Evolutionary conservation across 2,113 vertebrate species (phyloP).

Genomic region (Rhynchomys soricoides): DNA sequence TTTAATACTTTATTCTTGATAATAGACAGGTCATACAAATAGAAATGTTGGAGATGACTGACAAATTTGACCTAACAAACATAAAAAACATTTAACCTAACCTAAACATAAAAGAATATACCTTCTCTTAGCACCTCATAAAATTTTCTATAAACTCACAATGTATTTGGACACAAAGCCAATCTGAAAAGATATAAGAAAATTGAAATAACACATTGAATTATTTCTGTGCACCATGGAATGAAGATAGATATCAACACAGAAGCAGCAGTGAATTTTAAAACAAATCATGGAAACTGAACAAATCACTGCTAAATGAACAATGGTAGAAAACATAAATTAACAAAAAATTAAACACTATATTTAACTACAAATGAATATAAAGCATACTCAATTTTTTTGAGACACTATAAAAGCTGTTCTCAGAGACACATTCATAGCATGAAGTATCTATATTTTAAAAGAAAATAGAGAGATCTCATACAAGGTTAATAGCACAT

Average conservation of each 20-base stretch:
- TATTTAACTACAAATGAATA: neutral
- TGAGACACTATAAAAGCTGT: neutral
- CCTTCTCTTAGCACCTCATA: neutral
- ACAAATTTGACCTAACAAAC: neutral
- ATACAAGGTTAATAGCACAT: neutral
- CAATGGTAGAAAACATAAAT: neutral
- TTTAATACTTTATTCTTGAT: too few species aligned
- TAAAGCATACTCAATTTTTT: neutral
- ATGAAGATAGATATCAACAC: too few species aligned
- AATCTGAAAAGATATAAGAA: neutral
- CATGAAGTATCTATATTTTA: neutral
- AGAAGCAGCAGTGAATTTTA: neutral
- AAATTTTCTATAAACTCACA: neutral
- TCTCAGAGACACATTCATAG: neutral
- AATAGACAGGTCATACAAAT: too few species aligned
- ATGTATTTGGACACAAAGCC: neutral
- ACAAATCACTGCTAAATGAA: neutral
- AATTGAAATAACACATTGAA: neutral
- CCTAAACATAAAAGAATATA: neutral
- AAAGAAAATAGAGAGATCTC: neutral
- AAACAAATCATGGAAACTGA: neutral
- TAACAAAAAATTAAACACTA: neutral
- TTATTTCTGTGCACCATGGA: too few species aligned
- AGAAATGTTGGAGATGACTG: too few species aligned
- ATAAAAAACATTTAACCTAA: neutral